Evolutionary conservation across 2,797 vertebrate species (phyloP).

Genomic region (Eulemur albifrons): DNA sequence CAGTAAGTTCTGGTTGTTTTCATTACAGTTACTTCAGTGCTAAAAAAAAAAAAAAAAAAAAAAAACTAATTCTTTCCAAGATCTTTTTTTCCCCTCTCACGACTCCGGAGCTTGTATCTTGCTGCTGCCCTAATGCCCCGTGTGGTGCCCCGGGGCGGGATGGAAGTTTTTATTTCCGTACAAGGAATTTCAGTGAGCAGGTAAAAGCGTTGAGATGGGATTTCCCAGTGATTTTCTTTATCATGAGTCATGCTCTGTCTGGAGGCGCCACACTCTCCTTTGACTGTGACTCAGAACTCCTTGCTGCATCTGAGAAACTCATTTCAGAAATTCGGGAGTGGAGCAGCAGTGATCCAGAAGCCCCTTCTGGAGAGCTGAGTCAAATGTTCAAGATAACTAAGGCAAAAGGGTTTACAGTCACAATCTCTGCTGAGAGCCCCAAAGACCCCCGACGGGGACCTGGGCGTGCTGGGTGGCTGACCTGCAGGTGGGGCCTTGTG

Average conservation of each 20-base stretch:
- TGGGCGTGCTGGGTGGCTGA: fast-evolving
- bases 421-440: fast-evolving
- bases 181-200: too few species aligned
- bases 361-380: too few species aligned
- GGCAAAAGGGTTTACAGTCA: not conserved
- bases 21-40: not conserved
- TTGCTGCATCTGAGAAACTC: too few species aligned
- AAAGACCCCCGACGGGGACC: fast-evolving
- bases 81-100: not conserved
- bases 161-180: fast-evolving
- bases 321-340: not conserved
- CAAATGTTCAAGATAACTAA: not conserved
- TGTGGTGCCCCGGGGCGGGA: fast-evolving
- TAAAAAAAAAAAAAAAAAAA: not conserved
- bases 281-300: not conserved
- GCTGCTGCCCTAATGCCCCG: fast-evolving
- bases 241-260: not conserved
- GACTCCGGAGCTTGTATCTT: too few species aligned
- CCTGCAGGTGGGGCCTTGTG: fast-evolving
- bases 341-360: too few species aligned
- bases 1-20: not conserved
- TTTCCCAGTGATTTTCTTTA: not conserved
- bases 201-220: not conserved
- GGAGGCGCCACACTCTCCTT: not conserved
- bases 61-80: not conserved